Evolutionary conservation across 2,113 vertebrate genomes (phyloP).

Genomic region (Pristiophorus japonicus): DNA sequence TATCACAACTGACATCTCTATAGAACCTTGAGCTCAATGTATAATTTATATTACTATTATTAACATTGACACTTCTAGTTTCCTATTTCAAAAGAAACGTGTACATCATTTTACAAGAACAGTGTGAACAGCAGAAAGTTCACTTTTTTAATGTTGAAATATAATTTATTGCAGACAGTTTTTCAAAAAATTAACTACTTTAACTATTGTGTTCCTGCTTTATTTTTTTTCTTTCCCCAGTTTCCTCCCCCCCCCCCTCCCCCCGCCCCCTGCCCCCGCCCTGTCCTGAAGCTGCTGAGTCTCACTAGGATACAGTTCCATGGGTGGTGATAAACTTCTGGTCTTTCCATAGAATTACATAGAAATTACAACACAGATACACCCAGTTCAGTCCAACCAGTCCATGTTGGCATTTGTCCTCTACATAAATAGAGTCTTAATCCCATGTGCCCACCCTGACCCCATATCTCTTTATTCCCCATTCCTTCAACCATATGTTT

Average conservation of each 20-base stretch:
- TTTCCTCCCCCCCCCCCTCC: not conserved
- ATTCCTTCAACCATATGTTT: not conserved
- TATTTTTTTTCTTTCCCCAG: not conserved
- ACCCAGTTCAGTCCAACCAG: not conserved
- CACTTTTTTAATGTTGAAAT: not conserved
- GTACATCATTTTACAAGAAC: not conserved
- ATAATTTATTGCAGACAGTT: not conserved
- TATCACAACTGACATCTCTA: conserved; percentile 27
- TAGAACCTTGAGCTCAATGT: not conserved
- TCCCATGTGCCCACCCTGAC: not conserved
- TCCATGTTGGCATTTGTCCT: not conserved
- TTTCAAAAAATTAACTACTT: not conserved
- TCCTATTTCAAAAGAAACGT: not conserved
- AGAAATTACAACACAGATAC: not conserved
- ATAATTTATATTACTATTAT: not conserved
- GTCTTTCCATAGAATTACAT: not conserved
- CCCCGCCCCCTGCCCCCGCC: too few relatives aligned
- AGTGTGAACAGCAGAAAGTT: not conserved
- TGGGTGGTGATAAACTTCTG: not conserved
- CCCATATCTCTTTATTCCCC: not conserved
- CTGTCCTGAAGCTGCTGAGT: not conserved
- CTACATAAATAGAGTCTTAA: not conserved
- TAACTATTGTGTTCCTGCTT: not conserved
- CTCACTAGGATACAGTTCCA: not conserved
- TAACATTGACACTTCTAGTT: not conserved